Conservation (phyloP, 30 jellyfish, hydroid and myxozoan genomes). For the Cassiopea andromeda region DNA sequence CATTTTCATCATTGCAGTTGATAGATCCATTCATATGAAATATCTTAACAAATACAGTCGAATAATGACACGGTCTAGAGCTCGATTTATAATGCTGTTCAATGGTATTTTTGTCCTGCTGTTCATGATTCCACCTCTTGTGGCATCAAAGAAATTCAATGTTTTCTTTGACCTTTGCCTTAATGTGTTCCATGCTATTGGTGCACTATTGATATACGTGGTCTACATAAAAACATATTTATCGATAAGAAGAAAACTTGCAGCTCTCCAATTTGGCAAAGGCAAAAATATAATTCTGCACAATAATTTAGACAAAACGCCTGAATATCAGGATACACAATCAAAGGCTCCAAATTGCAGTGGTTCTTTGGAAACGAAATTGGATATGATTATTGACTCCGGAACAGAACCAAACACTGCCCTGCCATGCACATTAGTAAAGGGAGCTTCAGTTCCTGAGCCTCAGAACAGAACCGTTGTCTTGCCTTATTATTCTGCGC, state of each 20-base stretch:
- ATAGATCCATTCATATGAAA: slow-evolving; percentile 4
- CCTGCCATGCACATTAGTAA: too few species aligned
- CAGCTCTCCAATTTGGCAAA: not conserved
- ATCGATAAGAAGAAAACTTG: not conserved
- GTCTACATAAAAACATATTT: not conserved
- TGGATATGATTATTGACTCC: too few species aligned
- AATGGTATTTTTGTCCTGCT: not conserved
- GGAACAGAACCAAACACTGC: too few species aligned
- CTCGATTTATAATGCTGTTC: not conserved
- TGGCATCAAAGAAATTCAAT: too few species aligned
- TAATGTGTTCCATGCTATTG: not conserved
- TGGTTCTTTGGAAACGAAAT: too few species aligned
- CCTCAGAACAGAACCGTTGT: too few species aligned
- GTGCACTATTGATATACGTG: not conserved
- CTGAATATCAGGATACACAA: not conserved
- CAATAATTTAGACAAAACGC: not conserved
- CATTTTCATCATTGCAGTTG: not conserved
- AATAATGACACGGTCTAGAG: slow-evolving; percentile 2
- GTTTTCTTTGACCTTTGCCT: too few species aligned
- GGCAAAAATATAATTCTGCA: not conserved
- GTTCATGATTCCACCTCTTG: too few species aligned
- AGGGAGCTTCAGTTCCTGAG: too few species aligned
- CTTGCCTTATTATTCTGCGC: too few species aligned
- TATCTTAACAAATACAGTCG: not conserved
- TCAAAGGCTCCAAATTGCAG: too few species aligned